A percentile compares a stretch with the other conserved stretches of the same genome.
phyloP scores from a whole-genome alignment of 2,797 vertebrate species.

The Nasua narica region DNA sequence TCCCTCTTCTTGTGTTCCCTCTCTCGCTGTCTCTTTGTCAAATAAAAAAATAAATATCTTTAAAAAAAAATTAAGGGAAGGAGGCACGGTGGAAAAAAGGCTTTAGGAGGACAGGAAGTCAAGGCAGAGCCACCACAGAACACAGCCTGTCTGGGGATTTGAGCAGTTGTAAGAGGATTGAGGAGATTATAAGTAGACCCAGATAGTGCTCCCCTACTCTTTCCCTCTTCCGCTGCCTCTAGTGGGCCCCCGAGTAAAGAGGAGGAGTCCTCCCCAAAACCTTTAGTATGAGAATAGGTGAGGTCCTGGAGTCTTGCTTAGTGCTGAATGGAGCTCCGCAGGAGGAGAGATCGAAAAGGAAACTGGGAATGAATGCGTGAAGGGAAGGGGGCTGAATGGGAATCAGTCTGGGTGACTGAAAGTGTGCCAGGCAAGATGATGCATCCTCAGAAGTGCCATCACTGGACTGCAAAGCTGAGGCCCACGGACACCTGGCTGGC shows the following conservation, averaged over 20 bases:
- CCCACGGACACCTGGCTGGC: fast-evolving
- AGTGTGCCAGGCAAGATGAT: neutral
- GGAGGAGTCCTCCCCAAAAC: neutral
- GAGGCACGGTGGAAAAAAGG: neutral
- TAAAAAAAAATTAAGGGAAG: neutral
- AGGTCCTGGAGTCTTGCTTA: neutral
- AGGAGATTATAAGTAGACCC: neutral
- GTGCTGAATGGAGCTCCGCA: neutral
- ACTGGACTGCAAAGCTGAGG: neutral
- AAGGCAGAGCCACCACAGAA: neutral
- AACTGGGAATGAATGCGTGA: neutral
- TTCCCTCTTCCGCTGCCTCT: neutral
- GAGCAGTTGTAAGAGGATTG: neutral
- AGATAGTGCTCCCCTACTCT: neutral
- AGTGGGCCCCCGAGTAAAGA: neutral
- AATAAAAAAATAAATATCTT: too few species aligned
- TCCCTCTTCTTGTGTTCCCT: too few species aligned
- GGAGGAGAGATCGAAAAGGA: neutral
- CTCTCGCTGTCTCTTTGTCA: too few species aligned
- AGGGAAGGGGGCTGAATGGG: neutral
- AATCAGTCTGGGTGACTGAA: neutral
- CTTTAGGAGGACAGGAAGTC: neutral
- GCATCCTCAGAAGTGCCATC: too few species aligned
- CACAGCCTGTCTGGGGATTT: neutral
- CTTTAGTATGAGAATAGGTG: neutral